Conservation (phyloP, 2,113 vertebrate genomes). For the Otocyon megalotis region DNA sequence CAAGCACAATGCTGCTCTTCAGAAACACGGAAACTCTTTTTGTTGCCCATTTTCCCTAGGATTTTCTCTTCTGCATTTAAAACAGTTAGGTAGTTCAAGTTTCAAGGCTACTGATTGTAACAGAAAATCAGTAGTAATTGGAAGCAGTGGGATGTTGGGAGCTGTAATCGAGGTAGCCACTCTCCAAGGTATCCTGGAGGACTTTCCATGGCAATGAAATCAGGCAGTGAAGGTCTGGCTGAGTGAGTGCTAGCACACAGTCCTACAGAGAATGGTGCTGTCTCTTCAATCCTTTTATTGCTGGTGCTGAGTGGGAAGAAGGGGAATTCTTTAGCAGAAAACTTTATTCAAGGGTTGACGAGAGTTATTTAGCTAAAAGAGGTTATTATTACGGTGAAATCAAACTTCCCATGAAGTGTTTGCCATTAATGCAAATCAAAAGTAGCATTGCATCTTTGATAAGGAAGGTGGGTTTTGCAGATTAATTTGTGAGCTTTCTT, state of each 20-base stretch:
- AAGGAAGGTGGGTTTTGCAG: conserved; percentile 14
- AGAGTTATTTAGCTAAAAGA: conserved; percentile 56
- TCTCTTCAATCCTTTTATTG: conserved; percentile 70
- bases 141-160: conserved; percentile 80
- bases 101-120: conserved; percentile 78
- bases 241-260: conserved; percentile 66
- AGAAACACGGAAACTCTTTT: background rate
- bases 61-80: conserved; percentile 72
- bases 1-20: background rate
- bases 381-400: conserved; percentile 66
- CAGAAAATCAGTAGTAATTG: conserved; percentile 83
- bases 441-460: background rate
- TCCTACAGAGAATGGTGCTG: conserved; percentile 58
- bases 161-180: conserved; percentile 73
- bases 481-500: background rate
- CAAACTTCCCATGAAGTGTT: background rate
- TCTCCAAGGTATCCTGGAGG: conserved; percentile 72
- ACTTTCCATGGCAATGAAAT: conserved; percentile 73
- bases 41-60: conserved; percentile 42
- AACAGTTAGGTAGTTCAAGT: conserved; percentile 67
- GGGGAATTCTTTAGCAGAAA: conserved; percentile 71
- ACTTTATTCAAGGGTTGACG: conserved; percentile 53
- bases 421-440: conserved; percentile 7
- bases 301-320: background rate
- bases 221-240: conserved; percentile 73